phyloP scores from a whole-genome alignment of 2,797 vertebrate species.

The Poecilia wingei region DNA sequence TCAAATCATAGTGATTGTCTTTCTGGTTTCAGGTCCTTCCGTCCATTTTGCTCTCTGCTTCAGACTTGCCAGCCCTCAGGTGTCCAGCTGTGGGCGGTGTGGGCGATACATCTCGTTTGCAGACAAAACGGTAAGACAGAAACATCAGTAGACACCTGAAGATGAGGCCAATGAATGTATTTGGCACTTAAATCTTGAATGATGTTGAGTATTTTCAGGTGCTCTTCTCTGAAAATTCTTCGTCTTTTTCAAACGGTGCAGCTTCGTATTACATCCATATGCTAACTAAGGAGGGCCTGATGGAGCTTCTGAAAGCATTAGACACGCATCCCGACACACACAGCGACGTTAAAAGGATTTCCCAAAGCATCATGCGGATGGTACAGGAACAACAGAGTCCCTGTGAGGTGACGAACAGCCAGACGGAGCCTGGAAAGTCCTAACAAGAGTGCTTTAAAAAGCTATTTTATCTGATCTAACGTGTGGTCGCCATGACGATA shows the following conservation, averaged over 20 bases:
- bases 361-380: conserved; percentile 84
- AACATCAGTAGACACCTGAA: neutral
- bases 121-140: conserved; percentile 89
- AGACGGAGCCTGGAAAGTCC: conserved; percentile 47
- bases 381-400: conserved; percentile 82
- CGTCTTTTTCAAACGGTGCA: conserved; percentile 61
- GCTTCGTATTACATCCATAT: conserved; percentile 89
- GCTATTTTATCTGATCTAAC: conserved; percentile 3
- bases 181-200: neutral
- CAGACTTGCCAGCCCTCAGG: conserved; percentile 87
- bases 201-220: conserved; percentile 4
- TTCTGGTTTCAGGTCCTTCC: conserved; percentile 85
- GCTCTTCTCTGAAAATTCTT: conserved; percentile 5
- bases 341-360: conserved; percentile 84
- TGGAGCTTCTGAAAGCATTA: conserved; percentile 86
- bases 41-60: conserved; percentile 90
- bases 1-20: neutral
- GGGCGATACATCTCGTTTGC: conserved; percentile 94
- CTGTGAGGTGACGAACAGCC: conserved; percentile 49
- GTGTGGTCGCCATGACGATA: neutral
- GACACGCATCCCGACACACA: conserved; percentile 86
- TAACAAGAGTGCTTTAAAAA: conserved; percentile 22
- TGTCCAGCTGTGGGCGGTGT: conserved; percentile 95
- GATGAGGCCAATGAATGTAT: neutral
- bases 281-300: conserved; percentile 88